A percentile compares a stretch with the other conserved stretches of the same genome.
phyloP scores from a whole-genome alignment of 2,113 vertebrate species.

The Egretta garzetta region DNA sequence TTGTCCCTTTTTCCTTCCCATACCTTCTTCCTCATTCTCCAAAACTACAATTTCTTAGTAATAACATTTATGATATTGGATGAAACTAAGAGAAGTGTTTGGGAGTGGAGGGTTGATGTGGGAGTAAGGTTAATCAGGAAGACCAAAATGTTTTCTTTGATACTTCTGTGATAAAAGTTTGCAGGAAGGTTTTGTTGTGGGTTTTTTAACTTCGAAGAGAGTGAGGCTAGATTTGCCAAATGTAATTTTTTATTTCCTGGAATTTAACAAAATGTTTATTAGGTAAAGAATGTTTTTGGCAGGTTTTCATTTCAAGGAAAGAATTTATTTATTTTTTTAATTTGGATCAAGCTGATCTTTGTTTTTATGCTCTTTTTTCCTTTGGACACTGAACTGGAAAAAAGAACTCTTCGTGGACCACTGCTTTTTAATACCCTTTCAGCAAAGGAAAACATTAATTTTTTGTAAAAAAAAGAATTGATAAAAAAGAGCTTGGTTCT shows the following conservation, averaged over 20 bases:
- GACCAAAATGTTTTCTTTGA: not conserved
- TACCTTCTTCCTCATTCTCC: not conserved
- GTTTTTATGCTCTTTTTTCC: not conserved
- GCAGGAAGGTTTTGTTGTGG: not conserved
- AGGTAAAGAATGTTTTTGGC: conserved; percentile 5
- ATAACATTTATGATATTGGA: not conserved
- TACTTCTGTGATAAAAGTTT: not conserved
- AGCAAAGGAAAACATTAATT: accelerated
- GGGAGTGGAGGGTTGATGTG: not conserved
- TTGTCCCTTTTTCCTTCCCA: not conserved
- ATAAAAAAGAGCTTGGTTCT: not conserved
- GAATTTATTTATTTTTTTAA: not conserved
- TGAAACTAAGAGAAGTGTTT: not conserved
- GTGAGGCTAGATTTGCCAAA: not conserved
- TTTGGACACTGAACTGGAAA: not conserved
- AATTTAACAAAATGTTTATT: conserved; percentile 22
- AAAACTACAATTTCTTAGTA: not conserved
- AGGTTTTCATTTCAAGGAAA: not conserved
- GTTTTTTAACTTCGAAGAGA: not conserved
- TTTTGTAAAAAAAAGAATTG: not conserved
- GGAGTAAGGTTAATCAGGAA: not conserved
- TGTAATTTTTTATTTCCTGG: conserved; percentile 2
- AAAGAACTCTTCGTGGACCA: not conserved
- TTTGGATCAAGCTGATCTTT: not conserved
- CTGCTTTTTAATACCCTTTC: not conserved